Evolutionary conservation across 35 echinoderm and acorn worm genomes (phyloP), one percentile per base, ranked within the genome.

Genomic region (Amphiura filiformis): DNA sequence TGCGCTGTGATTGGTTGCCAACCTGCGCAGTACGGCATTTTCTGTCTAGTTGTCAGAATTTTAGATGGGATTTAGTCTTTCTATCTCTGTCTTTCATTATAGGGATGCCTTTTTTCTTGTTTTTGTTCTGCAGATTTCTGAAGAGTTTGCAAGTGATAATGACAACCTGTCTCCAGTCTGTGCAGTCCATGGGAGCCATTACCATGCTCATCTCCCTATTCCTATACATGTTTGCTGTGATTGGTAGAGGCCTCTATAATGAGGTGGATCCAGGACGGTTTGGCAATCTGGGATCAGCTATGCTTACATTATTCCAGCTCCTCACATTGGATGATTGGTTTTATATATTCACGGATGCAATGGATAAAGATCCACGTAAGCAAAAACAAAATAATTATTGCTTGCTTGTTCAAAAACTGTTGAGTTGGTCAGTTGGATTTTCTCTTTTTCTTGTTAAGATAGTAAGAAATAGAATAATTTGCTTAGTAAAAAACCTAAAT

Each of bases 151-250:
- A 99, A 38, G 96, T 99, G 36, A 99, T 99, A 30, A 99, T 99
- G 96, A 99, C 94, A 32, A 99, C 96, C 0, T 94, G 93, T 82
- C 82, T 99, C 5, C 89, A 99, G 79, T 99, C 96, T 34, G 88
- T 99, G n/a, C 96, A 99, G 56, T 99, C 96, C 36, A 99, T 99
- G 96, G 96, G 96, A 38, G 96, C 96, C 28, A 99, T 99, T 76
- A 89, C 90, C n/a, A 95, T 94, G 90, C 82, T 99, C 83, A 99
- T 94, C 76, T 92, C 87, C 52, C 87, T 99, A 37, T 99, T 99
- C 57, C 80, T 99, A 5, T 99, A 97, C 40, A 94, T 97, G 89
- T 97, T 97, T 94, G 95, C 95, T 39, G 95, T 97, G 11, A 97
- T 97, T 56, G 95, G 95, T n/a, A 76, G 95, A 56, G 95, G 95